Conservation (phyloP, 2,888 invertebrate species). For the Dusona sp. region DNA sequence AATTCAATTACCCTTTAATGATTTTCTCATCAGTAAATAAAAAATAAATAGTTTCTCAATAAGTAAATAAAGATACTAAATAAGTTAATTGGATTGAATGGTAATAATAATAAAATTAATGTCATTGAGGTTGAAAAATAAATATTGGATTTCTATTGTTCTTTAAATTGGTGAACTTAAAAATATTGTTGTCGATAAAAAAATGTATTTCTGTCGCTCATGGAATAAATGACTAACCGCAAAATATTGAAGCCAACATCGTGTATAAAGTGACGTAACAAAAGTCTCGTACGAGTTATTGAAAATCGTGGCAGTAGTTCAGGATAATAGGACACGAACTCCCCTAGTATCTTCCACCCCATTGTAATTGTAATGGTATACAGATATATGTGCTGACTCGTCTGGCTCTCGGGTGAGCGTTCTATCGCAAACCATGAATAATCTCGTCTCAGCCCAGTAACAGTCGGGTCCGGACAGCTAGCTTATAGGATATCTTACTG, state of each 20-base stretch:
- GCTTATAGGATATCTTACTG: slow-evolving; percentile 35
- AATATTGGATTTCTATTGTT: background rate
- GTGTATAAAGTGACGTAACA: slow-evolving; percentile 28
- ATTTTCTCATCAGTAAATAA: background rate
- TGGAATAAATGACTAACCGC: background rate
- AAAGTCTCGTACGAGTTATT: slow-evolving; percentile 29
- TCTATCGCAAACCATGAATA: slow-evolving; percentile 60
- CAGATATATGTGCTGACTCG: slow-evolving; percentile 16
- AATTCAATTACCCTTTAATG: background rate
- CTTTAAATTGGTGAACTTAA: background rate
- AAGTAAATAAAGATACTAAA: too few species aligned
- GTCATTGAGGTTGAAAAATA: background rate
- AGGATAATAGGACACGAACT: slow-evolving; percentile 49
- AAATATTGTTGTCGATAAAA: background rate
- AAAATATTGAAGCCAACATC: background rate
- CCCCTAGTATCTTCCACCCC: slow-evolving; percentile 38
- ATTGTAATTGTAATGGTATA: slow-evolving; percentile 39
- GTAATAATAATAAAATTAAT: background rate
- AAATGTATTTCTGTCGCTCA: background rate
- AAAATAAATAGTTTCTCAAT: background rate
- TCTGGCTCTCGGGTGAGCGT: slow-evolving; percentile 20
- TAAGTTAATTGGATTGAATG: too few species aligned
- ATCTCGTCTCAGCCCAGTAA: slow-evolving; percentile 58
- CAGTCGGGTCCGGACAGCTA: slow-evolving; percentile 20
- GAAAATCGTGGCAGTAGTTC: slow-evolving; percentile 59